Evolutionary conservation across 2,113 vertebrate species (phyloP), one percentile per base, ranked within the genome.

Genomic region (Syngnathus typhle): DNA sequence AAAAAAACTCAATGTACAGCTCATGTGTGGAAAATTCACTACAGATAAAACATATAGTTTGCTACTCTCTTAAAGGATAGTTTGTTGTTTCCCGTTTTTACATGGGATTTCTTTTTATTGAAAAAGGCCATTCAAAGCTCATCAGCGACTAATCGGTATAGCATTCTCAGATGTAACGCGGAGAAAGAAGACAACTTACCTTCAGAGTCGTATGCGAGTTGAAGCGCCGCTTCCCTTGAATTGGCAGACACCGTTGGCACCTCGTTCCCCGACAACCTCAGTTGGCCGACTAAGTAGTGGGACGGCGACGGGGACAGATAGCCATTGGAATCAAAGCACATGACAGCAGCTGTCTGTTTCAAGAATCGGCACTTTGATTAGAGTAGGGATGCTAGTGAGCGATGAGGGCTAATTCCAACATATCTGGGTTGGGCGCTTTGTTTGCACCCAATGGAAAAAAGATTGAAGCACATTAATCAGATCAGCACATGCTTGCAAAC

Each of bases 291-390:
- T 88, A 87, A 85, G 83, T 60, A 69, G 70, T 72, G 23, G 60
- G 77, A 78, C 87, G 65, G 86, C 84, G 66, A 73, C 78, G 72
- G 80, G 79, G 82, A 73, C 79, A 88, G 88, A 91, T 85, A 87
- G 87, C 81, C 82, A 83, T 88, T 81, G 80, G 88, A 91, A 89
- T 82, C 84, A 77, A 81, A 80, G 88, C 90, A 88, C 87, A 89
- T 91, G 91, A 90, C 91, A 89, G 85, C 91, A 91, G 91, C 91
- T 92, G 91, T 90, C 88, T 87, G 89, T 88, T 91, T 88, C 87
- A 91, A 90, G 87, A 91, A 90, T 90, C 84, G 88, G 90, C 89
- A 90, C 91, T 91, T 92, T 92, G 91, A 92, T 92, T 89, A 89
- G 86, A 74, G 79, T 21, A 63, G 82, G 27, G 82, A 84, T 79